Percentiles rank a stretch among this genome's conserved stretches.
phyloP scores from a whole-genome alignment of 2,113 vertebrate species.

The Anthoscopus minutus region DNA sequence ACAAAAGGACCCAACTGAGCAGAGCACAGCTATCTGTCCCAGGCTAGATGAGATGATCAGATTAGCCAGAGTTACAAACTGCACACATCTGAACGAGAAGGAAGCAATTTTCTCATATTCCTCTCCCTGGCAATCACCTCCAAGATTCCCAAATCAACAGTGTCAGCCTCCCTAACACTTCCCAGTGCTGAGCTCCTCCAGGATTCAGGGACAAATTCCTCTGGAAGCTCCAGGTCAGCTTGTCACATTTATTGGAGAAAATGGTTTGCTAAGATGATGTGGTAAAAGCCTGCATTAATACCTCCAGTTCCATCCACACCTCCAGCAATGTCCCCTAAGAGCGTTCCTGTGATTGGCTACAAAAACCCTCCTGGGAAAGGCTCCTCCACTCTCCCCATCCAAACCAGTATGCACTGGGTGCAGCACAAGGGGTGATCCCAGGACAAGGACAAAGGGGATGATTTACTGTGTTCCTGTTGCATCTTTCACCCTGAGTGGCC shows the following conservation, averaged over 20 bases:
- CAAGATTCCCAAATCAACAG: background rate
- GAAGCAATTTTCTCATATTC: slow-evolving; percentile 8
- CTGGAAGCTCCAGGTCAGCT: background rate
- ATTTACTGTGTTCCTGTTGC: background rate
- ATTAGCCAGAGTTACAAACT: background rate
- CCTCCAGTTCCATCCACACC: background rate
- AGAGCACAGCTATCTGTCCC: background rate
- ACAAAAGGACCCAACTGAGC: background rate
- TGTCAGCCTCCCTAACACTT: background rate
- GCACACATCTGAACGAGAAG: background rate
- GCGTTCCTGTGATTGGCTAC: background rate
- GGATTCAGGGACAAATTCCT: background rate
- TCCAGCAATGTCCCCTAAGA: background rate
- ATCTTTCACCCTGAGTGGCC: background rate
- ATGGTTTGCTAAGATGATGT: background rate
- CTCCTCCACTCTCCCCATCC: background rate
- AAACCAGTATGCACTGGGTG: rapidly evolving
- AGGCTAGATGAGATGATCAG: background rate
- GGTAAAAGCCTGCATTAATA: background rate
- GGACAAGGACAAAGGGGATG: background rate
- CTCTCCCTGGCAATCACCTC: background rate
- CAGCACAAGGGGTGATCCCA: background rate
- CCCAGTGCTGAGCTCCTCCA: background rate
- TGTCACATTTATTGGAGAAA: background rate
- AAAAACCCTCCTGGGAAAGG: background rate